phyloP scores from a whole-genome alignment of 2,888 invertebrate species.

The Chloroclystis v-ata region DNA sequence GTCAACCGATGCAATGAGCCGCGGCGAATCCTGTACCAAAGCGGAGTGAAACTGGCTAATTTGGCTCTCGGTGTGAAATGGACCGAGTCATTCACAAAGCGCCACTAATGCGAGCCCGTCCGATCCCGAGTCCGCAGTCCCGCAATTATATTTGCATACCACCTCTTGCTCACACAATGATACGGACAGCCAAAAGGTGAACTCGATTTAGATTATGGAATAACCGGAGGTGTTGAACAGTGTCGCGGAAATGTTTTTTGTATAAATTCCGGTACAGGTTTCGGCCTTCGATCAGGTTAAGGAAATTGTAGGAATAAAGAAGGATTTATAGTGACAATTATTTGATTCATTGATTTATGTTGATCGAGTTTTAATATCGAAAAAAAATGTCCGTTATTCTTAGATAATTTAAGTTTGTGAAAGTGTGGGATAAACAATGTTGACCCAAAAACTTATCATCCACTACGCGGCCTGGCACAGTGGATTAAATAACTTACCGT shows the following conservation, averaged over 20 bases:
- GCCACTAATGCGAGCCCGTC: conserved; percentile 63
- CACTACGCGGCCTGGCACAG: too few relatives aligned
- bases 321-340: too few relatives aligned
- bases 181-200: conserved; percentile 44
- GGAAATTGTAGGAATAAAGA: too few relatives aligned
- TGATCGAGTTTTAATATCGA: too few relatives aligned
- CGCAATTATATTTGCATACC: conserved; percentile 73
- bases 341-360: too few relatives aligned
- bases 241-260: background rate
- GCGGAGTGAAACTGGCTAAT: conserved; percentile 56
- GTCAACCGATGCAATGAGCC: conserved; percentile 24
- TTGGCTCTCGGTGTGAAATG: conserved; percentile 65
- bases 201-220: conserved; percentile 35
- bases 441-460: too few relatives aligned
- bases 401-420: too few relatives aligned
- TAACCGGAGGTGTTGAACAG: conserved; percentile 3
- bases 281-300: too few relatives aligned
- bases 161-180: conserved; percentile 47
- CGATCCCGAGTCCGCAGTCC: conserved; percentile 54
- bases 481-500: too few relatives aligned
- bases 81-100: conserved; percentile 70
- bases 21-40: conserved; percentile 45
- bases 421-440: too few relatives aligned
- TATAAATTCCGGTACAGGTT: background rate
- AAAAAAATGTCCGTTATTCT: too few relatives aligned